A percentile compares a stretch with the other conserved stretches of the same genome.
Conservation (phyloP, 2,888 invertebrate species). For the Acronicta alni region DNA sequence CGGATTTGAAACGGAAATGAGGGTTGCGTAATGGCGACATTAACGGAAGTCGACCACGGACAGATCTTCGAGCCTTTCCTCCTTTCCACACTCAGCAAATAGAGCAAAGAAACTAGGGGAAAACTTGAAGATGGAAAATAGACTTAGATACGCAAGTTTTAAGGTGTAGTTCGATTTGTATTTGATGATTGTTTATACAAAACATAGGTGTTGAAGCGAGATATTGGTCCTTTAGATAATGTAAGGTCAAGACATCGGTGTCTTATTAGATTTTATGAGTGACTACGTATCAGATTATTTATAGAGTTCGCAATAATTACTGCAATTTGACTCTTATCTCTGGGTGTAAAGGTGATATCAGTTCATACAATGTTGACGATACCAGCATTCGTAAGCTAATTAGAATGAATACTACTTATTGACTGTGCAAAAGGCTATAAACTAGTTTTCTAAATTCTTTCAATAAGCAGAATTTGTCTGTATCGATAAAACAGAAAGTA, state of each 20-base stretch:
- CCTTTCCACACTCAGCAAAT: conserved; percentile 67
- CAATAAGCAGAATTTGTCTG: too few relatives aligned
- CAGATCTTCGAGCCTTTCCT: conserved; percentile 65
- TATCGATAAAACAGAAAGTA: too few relatives aligned
- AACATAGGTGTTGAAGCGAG: conserved; percentile 59
- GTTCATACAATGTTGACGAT: not conserved
- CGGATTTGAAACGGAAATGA: conserved; percentile 73
- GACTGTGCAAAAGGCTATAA: not conserved
- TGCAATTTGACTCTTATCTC: conserved; percentile 21
- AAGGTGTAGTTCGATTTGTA: conserved; percentile 35
- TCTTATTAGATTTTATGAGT: conserved; percentile 57
- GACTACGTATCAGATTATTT: conserved; percentile 35
- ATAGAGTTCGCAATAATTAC: conserved; percentile 29
- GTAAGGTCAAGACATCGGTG: conserved; percentile 54
- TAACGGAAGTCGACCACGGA: conserved; percentile 71
- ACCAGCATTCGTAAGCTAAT: not conserved
- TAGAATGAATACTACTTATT: not conserved
- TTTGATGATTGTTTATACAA: conserved; percentile 51
- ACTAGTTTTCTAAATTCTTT: too few relatives aligned
- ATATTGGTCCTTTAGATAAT: conserved; percentile 60
- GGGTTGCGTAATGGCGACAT: conserved; percentile 72
- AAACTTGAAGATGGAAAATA: conserved; percentile 22
- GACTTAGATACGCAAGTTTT: conserved; percentile 6
- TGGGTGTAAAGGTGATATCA: conserved; percentile 15
- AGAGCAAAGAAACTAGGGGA: conserved; percentile 63